Evolutionary conservation across 2,888 invertebrate genomes (phyloP), one percentile per base, ranked within the genome.

Genomic region (Ypsolopha scabrella): DNA sequence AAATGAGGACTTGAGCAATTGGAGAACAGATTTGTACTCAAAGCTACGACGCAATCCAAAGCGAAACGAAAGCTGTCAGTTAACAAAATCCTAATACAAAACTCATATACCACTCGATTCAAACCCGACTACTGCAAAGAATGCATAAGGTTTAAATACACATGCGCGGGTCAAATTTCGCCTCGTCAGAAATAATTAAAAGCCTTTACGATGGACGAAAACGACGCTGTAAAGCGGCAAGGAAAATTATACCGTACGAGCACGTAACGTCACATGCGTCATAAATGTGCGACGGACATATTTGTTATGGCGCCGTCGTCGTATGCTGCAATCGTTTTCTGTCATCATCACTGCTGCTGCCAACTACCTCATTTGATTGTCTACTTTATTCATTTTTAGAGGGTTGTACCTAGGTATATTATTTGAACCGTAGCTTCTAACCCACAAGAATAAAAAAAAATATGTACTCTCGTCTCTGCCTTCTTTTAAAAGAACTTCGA

Each of bases 171-270:
- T 73, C 68, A 69, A 74, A 72, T 72, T 71, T 73, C 66, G 70
- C 71, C 63, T 67, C 68, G 70, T 72, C 73, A 73, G 71, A 76
- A 71, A 75, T 78, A 79, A 76, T 79, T 79, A 80, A 79, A 77
- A 75, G 70, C 72, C 68, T 75, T 78, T 77, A 77, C 73, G 77
- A 75, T 74, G 69, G 70, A 68, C 70, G 70, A 73, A 70, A 75
- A 77, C 77, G 77, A 72, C 68, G 78, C 74, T 80, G 80, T 80
- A 77, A 80, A 79, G 72, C 65, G 65, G 61, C 63, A 62, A 64
- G 68, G 68, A 69, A 72, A 75, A 72, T 73, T 75, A 75, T 75
- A 58, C 55, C 54, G 65, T 62, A 57, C 59, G 55, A 62, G 68
- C 68, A 71, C 71, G 70, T 69, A 65, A 66, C 63, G 70, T 69